Base-by-base conservation (phyloP, 2,797 vertebrate genomes). In the Sebastes itinus region DNA sequence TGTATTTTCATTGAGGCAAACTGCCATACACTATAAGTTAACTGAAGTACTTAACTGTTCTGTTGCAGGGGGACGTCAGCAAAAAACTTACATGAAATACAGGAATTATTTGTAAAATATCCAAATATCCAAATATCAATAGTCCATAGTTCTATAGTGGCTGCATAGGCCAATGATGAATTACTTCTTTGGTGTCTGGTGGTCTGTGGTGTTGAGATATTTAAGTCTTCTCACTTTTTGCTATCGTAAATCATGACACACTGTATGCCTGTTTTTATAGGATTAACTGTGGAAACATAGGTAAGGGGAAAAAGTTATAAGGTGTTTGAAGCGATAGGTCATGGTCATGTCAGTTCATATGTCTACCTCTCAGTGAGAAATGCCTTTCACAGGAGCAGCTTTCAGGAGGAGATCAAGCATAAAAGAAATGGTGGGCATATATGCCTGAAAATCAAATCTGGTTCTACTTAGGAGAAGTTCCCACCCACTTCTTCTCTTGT, bases 391-490 rank as follows among this genome's bases (percentile, higher is more conserved):
- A 77, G 86, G 85, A 91, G 70, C 12, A 81, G 72, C 84, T 89
- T 90, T 89, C 81, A 84, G 63, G 81, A 85, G 75, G 67, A 82
- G 81, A 86, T 88, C 76, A 79, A 79, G 82, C 76, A 81, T 72
- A 87, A 87, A 88, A 82, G 72, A 86, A 86, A 87, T 33, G 35
- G 82, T 80, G 80, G 87, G 72, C 84, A 71, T 78, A 58, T 76
- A 88, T 77, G 80, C 75, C 75, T 87, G 72, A 92, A 88, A 94
- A 88, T 84, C 61, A 84, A 92, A 93, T 94, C 92, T 95, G 94
- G 87, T 92, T 94, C 87, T 91, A 93, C 92, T 95, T 95, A 94
- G 60, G 71, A 70, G 72, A 73, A 80, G 87, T 80, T 91, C 82
- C 92, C 90, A 70, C 88, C 92, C 84, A 81, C 85, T 87, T 86